Percentiles rank a stretch among this genome's conserved stretches.
These are phyloP conservation scores for Trididemnum nubilum DNA, from an alignment of 23 tunicate species.

Conservation along the genomic window DNA sequence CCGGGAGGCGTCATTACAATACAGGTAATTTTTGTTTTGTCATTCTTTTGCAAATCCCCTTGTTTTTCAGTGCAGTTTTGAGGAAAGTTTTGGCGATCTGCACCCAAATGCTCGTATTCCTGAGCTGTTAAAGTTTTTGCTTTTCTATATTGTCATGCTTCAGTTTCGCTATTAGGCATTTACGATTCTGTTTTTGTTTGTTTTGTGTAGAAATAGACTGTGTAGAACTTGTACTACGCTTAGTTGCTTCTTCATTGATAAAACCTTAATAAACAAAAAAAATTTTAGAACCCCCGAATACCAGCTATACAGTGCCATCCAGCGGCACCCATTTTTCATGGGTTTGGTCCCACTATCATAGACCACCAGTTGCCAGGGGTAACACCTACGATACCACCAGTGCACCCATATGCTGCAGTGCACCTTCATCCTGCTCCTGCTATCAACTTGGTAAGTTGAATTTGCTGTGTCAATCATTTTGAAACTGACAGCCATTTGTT, in stretches of 20 bases:
- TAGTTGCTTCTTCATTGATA: not conserved
- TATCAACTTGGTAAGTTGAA: slow-evolving; percentile 68
- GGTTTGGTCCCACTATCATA: slow-evolving; percentile 60
- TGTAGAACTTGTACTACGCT: too few species aligned
- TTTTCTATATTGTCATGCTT: too few species aligned
- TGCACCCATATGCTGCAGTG: slow-evolving; percentile 57
- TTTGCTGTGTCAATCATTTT: not conserved
- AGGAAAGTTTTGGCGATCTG: not conserved
- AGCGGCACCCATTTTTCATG: slow-evolving; percentile 48
- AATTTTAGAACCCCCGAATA: slow-evolving; percentile 64
- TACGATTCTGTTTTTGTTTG: too few species aligned
- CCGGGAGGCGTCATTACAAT: slow-evolving; percentile 59
- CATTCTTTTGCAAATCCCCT: not conserved
- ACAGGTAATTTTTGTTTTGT: slow-evolving; percentile 32
- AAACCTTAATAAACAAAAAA: too few species aligned
- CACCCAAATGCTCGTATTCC: too few species aligned
- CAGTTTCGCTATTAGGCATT: too few species aligned
- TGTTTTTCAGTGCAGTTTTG: too few species aligned
- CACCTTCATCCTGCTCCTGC: slow-evolving; percentile 71
- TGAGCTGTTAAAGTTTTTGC: too few species aligned
- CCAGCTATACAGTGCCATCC: slow-evolving; percentile 73
- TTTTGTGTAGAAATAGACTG: too few species aligned
- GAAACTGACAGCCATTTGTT: not conserved
- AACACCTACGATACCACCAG: slow-evolving; percentile 44
- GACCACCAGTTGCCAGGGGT: slow-evolving; percentile 70